Conservation (phyloP, 1,140 invertebrate species). For the Phenacoccus solenopsis region DNA sequence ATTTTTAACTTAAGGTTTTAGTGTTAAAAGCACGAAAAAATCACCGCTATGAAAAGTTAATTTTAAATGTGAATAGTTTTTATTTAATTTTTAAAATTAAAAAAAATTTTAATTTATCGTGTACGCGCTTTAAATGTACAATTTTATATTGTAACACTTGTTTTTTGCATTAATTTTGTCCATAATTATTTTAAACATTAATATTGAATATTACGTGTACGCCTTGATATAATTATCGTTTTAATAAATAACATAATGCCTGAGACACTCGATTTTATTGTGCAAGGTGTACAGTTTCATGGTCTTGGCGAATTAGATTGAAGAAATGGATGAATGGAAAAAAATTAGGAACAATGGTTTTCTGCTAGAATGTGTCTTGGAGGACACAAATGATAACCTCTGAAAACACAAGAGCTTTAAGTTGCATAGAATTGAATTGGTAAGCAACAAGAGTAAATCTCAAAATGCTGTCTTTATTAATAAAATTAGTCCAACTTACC, state of each 20-base stretch:
- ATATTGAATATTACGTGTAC: constrained; percentile 12
- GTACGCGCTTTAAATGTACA: constrained; percentile 14
- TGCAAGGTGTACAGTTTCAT: no score
- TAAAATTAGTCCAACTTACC: no score
- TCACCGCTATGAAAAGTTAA: constrained; percentile 5
- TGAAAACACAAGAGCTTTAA: no score
- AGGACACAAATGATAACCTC: no score
- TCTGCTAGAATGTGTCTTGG: no score
- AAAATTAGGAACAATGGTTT: no score
- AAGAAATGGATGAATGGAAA: no score
- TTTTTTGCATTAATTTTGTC: constrained; percentile 16
- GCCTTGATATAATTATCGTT: constrained; percentile 8
- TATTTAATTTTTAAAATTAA: constrained; percentile 16
- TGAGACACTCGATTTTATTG: no score
- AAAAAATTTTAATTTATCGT: constrained; percentile 12
- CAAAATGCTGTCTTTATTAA: no score
- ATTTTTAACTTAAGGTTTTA: neutral
- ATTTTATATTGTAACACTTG: constrained; percentile 14
- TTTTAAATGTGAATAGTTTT: constrained; percentile 17
- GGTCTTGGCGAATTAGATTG: no score
- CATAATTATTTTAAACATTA: neutral
- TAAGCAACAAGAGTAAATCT: no score
- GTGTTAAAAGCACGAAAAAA: constrained; percentile 15
- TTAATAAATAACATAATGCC: constrained; percentile 14
- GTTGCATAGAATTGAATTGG: no score